phyloP scores from a whole-genome alignment of 2,888 invertebrate species.

The Conchocele bisecta region DNA sequence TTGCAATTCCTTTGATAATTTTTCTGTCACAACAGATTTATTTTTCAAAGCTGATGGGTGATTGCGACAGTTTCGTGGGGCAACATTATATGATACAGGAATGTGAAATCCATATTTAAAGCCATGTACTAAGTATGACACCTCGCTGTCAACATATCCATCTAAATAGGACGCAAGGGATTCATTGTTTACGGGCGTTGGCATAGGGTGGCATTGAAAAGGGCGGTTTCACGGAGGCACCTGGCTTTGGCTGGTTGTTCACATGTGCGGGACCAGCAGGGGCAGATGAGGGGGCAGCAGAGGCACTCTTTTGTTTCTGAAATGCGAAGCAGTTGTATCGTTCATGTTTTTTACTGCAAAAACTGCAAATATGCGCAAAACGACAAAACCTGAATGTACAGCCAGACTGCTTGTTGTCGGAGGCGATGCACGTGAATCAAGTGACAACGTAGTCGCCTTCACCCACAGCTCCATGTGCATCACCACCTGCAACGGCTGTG shows the following conservation, averaged over 20 bases:
- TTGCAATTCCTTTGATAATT: not conserved
- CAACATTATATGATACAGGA: not conserved
- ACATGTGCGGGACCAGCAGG: no score
- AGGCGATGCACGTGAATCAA: no score
- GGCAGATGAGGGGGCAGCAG: no score
- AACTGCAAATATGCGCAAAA: not conserved
- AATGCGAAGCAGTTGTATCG: not conserved
- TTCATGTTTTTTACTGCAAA: not conserved
- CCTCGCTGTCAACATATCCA: not conserved
- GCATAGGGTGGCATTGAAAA: not conserved
- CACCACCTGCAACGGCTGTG: not conserved
- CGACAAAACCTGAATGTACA: no score
- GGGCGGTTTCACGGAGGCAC: not conserved
- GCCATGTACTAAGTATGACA: not conserved
- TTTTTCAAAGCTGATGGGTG: not conserved
- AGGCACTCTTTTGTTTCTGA: no score
- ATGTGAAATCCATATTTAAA: not conserved
- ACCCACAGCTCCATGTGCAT: not conserved
- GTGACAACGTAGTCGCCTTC: no score
- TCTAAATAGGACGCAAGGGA: not conserved
- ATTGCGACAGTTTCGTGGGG: not conserved
- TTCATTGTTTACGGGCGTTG: not conserved
- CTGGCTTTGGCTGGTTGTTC: not conserved
- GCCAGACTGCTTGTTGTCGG: no score
- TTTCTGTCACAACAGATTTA: not conserved